Base-by-base conservation (phyloP, 1,140 invertebrate species). In the Centruroides vittatus region DNA sequence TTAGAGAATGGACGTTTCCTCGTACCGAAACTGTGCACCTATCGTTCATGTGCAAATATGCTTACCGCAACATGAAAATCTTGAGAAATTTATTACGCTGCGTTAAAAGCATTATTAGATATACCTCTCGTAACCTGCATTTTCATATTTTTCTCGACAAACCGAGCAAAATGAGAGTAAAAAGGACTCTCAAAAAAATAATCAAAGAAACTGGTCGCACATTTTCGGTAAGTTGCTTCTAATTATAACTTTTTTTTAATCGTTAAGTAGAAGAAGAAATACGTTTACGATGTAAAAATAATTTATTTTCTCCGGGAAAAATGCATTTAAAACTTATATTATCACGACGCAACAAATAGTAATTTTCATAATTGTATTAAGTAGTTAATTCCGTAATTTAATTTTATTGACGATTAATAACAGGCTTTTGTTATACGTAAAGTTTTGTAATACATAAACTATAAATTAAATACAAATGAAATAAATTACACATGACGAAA, bases 41-140 rank as follows among this genome's bases (percentile, higher is more conserved):
- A 5, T 57, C 58, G 5, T 60, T 66, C 34, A 61, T 61, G 12
- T 62, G 53, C 5, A 66, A 66, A 35, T 64, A 64, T 34, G 65
- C 65, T 0, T 66, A 47, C 35, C 59, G 52, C n/a, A 64, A 61
- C 12, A 64, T 66, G 62, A 64, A 66, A 47, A 61, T 66, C n/a
- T 36, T 61, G 23, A 56, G 65, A 2, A 60, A 58, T 7, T 55
- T 66, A 53, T 52, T 53, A 1, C 47, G 54, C 5, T 58, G 52
- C 1, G 57, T 61, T 4, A 10, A 57, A 47, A 64, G 59, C 6
- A 64, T 66, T 13, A 35, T 66, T 3, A 10, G 56, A 23, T 48
- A 64, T 47, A 64, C 62, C 0, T 11, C 58, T 5, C n/a, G 8
- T 23, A 53, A 57, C 5, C 41, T 66, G 7, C 58, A 62, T n/a